A percentile compares a stretch with the other conserved stretches of the same genome.
Evolutionary conservation across 2,797 vertebrate genomes (phyloP).

Genomic region (Gambelia wislizenii): DNA sequence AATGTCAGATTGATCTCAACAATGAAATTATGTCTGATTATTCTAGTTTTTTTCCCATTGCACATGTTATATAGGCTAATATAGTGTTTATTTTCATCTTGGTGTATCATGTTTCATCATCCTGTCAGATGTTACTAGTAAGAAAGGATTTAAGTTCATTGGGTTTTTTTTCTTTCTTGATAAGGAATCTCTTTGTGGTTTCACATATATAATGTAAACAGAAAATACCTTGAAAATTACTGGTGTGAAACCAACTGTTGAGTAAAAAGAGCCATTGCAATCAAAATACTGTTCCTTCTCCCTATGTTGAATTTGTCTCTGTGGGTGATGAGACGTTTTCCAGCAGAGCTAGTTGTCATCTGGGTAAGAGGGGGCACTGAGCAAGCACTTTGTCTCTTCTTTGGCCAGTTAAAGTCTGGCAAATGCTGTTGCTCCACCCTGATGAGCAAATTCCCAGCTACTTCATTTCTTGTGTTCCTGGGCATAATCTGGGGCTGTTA

Average conservation of each 20-base stretch:
- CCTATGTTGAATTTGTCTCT: background rate
- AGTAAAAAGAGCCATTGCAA: background rate
- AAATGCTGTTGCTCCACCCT: background rate
- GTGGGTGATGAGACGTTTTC: background rate
- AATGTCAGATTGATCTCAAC: slow-evolving; percentile 23
- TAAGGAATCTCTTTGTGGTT: background rate
- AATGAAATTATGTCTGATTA: background rate
- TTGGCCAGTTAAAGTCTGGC: background rate
- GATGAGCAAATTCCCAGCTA: background rate
- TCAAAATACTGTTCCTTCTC: slow-evolving; percentile 5
- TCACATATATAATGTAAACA: background rate
- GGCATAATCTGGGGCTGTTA: background rate
- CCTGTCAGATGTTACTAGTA: background rate
- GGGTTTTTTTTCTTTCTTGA: background rate
- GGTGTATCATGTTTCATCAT: background rate
- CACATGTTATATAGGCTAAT: background rate
- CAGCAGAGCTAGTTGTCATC: background rate
- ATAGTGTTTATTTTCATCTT: background rate
- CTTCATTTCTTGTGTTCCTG: background rate
- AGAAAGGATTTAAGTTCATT: background rate
- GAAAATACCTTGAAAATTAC: background rate
- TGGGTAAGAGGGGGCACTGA: background rate
- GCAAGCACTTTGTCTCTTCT: background rate
- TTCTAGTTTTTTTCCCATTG: background rate
- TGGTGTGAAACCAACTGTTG: background rate